Percentiles rank a stretch among this genome's conserved stretches.
These are phyloP conservation scores for Apeira syringaria DNA, from an alignment of 2,888 invertebrate genomes.

Conservation along the genomic window DNA sequence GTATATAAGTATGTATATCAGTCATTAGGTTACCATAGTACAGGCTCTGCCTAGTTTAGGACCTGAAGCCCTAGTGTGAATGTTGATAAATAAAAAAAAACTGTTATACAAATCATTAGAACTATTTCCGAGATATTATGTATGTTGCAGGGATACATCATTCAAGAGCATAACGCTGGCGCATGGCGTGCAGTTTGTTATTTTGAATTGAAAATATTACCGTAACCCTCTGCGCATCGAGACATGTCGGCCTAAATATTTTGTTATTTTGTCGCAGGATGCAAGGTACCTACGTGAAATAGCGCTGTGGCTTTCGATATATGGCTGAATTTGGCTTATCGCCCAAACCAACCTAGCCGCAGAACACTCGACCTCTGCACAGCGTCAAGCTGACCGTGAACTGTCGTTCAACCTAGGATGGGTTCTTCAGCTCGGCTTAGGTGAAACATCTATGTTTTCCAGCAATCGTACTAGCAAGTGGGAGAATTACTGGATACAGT, in stretches of 20 bases:
- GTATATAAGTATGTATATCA: no score
- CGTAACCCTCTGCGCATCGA: conserved; percentile 10
- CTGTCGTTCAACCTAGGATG: conserved; percentile 31
- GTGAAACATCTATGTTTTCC: conserved; percentile 10
- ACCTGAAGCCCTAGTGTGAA: no score
- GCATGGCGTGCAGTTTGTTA: no score
- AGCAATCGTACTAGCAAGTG: background rate
- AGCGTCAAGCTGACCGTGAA: conserved; percentile 31
- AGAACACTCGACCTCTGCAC: conserved; percentile 29
- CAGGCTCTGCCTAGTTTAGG: no score
- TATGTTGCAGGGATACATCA: no score
- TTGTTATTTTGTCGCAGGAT: conserved; percentile 31
- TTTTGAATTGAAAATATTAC: conserved; percentile 7
- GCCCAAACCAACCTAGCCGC: conserved; percentile 16
- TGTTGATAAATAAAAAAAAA: no score
- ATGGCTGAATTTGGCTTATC: conserved; percentile 29
- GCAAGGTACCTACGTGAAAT: conserved; percentile 23
- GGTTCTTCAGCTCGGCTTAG: conserved; percentile 22
- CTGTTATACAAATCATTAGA: no score
- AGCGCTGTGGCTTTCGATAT: conserved; percentile 27
- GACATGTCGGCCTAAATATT: conserved; percentile 23
- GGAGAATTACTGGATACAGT: conserved; percentile 9
- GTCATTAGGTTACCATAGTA: no score
- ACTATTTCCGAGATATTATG: no score
- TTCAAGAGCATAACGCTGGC: no score